These are phyloP conservation scores for Pyralis farinalis DNA, from an alignment of 2,888 invertebrate genomes.

Conservation along the genomic window DNA sequence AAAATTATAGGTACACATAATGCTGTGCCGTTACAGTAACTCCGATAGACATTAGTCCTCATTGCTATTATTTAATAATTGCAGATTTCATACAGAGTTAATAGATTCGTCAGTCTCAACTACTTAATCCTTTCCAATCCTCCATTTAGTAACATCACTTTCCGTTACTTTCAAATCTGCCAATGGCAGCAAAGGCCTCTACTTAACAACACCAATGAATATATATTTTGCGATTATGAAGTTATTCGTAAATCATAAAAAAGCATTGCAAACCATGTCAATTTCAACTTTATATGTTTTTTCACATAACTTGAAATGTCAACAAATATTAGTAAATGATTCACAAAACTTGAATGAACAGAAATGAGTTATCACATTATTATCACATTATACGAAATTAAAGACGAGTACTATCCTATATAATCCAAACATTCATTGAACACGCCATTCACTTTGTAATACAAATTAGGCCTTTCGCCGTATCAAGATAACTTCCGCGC, in stretches of 20 bases:
- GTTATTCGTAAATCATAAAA: neutral
- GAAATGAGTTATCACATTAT: constrained; percentile 26
- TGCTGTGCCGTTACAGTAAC: too few relatives aligned
- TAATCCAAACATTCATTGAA: constrained; percentile 3
- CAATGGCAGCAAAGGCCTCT: constrained; percentile 19
- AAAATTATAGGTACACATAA: too few relatives aligned
- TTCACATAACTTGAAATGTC: neutral
- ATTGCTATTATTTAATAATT: too few relatives aligned
- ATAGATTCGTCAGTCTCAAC: neutral
- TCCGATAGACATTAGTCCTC: too few relatives aligned
- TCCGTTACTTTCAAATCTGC: constrained; percentile 13
- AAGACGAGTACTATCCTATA: constrained; percentile 7
- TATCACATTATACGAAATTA: constrained; percentile 31
- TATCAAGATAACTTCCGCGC: too few relatives aligned
- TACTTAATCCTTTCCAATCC: constrained; percentile 10
- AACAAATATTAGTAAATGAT: neutral
- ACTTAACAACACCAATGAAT: constrained; percentile 1
- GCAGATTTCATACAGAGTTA: neutral
- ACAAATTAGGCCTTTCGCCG: neutral
- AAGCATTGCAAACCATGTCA: neutral
- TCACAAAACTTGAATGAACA: constrained; percentile 2
- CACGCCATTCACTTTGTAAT: constrained; percentile 1
- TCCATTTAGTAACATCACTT: constrained; percentile 10
- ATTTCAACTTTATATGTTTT: neutral
- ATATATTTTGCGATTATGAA: neutral